Evolutionary conservation across 2,888 invertebrate species (phyloP).

Genomic region (Alviniconcha strummeri): DNA sequence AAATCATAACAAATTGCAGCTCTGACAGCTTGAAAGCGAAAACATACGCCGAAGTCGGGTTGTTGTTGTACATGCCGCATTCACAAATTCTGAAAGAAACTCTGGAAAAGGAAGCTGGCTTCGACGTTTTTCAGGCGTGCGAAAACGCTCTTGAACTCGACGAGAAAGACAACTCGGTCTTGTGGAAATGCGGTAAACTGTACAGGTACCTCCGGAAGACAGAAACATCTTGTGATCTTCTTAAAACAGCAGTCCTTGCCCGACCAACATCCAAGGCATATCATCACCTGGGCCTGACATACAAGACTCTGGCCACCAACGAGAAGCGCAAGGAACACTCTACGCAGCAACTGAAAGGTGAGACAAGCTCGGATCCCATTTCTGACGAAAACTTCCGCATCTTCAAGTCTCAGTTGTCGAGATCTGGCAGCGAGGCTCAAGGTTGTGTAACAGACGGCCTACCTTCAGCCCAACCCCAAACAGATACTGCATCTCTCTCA

Average conservation of each 20-base stretch:
- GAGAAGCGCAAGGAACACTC: background rate
- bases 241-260: background rate
- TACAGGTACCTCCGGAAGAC: conserved; percentile 11
- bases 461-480: no score
- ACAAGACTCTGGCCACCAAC: conserved; percentile 5
- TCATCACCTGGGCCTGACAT: conserved; percentile 28
- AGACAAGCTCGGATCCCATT: background rate
- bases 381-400: background rate
- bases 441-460: background rate
- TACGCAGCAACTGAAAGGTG: background rate
- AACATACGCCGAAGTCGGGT: conserved; percentile 22
- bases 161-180: conserved; percentile 7
- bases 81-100: background rate
- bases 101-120: background rate
- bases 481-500: no score
- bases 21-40: conserved; percentile 14
- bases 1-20: background rate
- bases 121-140: conserved; percentile 15
- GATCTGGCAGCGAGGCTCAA: background rate
- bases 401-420: conserved; percentile 2
- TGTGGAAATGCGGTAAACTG: conserved; percentile 19
- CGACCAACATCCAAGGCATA: conserved; percentile 15
- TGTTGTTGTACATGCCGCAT: background rate
- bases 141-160: conserved; percentile 5
- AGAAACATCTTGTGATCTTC: background rate